A percentile compares a stretch with the other conserved stretches of the same genome.
phyloP scores from a whole-genome alignment of 2,113 vertebrate species.

The Scopus umbretta region DNA sequence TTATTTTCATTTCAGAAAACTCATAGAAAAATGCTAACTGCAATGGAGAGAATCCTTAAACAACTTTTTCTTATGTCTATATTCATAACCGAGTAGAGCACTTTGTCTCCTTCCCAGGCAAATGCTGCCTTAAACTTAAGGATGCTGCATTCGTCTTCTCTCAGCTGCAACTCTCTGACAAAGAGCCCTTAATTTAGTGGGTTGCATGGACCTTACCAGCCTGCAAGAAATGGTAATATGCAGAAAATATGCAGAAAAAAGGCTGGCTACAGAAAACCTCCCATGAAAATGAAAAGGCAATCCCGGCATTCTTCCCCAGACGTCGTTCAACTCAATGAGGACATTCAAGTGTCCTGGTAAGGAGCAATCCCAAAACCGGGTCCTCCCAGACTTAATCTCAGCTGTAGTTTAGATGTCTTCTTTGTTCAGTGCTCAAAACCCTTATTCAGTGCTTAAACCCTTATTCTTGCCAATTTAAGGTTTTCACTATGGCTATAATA shows the following conservation, averaged over 20 bases:
- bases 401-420: not conserved
- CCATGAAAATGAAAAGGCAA: not conserved
- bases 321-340: not conserved
- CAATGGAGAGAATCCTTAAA: not conserved
- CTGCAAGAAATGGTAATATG: not conserved
- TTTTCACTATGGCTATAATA: not conserved
- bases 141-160: not conserved
- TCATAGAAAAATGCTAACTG: not conserved
- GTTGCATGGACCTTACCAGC: not conserved
- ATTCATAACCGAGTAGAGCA: not conserved
- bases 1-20: not conserved
- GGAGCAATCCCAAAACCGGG: not conserved
- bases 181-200: not conserved
- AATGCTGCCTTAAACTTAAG: not conserved
- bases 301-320: not conserved
- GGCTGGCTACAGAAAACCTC: not conserved
- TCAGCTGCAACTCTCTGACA: not conserved
- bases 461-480: not conserved
- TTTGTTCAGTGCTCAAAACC: not conserved
- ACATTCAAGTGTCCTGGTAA: not conserved
- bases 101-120: not conserved
- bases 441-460: no score
- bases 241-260: not conserved
- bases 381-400: not conserved
- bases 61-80: not conserved